Percentiles rank a stretch among this genome's conserved stretches.
Conservation (phyloP, 1,140 invertebrate genomes). For the Aradophagus sp. region DNA sequence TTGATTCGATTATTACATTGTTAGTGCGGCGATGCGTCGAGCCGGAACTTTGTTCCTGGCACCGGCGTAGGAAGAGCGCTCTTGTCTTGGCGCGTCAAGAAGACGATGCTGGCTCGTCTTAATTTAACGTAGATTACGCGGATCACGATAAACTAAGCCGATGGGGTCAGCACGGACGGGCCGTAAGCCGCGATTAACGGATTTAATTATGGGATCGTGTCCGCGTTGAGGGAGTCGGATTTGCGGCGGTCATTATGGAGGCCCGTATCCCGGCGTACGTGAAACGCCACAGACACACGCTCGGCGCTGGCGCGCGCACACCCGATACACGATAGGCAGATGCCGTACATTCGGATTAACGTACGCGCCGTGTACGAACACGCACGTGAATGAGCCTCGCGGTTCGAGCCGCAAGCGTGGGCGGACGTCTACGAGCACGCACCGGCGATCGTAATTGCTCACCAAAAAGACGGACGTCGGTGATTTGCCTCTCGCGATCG, state of each 20-base stretch:
- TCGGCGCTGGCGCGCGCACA: slow-evolving; percentile 22
- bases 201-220: slow-evolving; percentile 61
- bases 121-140: slow-evolving; percentile 72
- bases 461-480: slow-evolving; percentile 39
- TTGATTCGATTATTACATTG: slow-evolving; percentile 44
- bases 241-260: slow-evolving; percentile 54
- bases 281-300: slow-evolving; percentile 43
- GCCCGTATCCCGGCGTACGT: slow-evolving; percentile 45
- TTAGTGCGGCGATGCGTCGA: slow-evolving; percentile 8
- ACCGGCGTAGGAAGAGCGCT: slow-evolving; percentile 5
- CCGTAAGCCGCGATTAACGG: slow-evolving; percentile 58
- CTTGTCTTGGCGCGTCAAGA: slow-evolving; percentile 17
- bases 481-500: slow-evolving; percentile 41
- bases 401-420: slow-evolving; percentile 5
- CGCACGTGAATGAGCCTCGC: slow-evolving; percentile 28
- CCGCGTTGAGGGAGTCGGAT: slow-evolving; percentile 43
- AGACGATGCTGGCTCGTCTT: slow-evolving; percentile 64
- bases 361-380: slow-evolving; percentile 41
- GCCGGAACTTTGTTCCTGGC: slow-evolving; percentile 7
- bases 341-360: slow-evolving; percentile 54
- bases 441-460: slow-evolving; percentile 36
- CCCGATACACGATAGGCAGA: slow-evolving; percentile 54
- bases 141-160: slow-evolving; percentile 74
- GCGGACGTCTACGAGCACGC: slow-evolving; percentile 15
- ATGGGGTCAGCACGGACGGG: slow-evolving; percentile 68